A percentile compares a stretch with the other conserved stretches of the same genome.
These are phyloP conservation scores for Sphenopsis melanotis DNA, from an alignment of 2,797 vertebrate species.

Conservation along the genomic window DNA sequence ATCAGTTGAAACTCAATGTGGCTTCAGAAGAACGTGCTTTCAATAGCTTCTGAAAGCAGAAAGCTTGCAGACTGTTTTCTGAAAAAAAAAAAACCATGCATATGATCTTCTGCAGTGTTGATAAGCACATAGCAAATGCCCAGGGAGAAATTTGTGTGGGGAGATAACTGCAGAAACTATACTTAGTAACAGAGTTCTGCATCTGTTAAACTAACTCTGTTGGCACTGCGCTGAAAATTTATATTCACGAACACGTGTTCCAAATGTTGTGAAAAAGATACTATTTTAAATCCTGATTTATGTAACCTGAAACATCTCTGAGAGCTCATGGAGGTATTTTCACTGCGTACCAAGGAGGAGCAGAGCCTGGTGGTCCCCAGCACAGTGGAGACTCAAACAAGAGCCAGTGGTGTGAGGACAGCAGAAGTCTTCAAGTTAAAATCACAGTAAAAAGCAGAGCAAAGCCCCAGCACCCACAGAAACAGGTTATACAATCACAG, in stretches of 20 bases:
- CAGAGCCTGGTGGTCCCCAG: background rate
- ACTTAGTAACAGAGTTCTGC: slow-evolving; percentile 55
- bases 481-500: background rate
- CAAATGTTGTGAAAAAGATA: slow-evolving; percentile 47
- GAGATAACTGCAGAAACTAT: slow-evolving; percentile 61
- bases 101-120: slow-evolving; percentile 19
- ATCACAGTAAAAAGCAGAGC: background rate
- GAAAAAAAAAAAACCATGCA: background rate
- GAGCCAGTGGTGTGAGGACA: background rate
- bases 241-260: slow-evolving; percentile 40
- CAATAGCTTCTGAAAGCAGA: slow-evolving; percentile 1
- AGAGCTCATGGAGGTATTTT: background rate
- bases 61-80: background rate
- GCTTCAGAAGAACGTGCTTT: background rate
- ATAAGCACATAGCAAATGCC: slow-evolving; percentile 52
- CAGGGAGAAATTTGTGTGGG: slow-evolving; percentile 48
- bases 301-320: slow-evolving; percentile 26
- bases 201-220: slow-evolving; percentile 56
- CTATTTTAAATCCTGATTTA: slow-evolving; percentile 53
- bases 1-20: background rate
- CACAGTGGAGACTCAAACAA: background rate
- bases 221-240: slow-evolving; percentile 26
- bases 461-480: background rate
- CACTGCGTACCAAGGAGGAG: background rate
- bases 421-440: background rate